These are phyloP conservation scores for Epinotia demarniana DNA, from an alignment of 2,888 invertebrate genomes.

Conservation along the genomic window DNA sequence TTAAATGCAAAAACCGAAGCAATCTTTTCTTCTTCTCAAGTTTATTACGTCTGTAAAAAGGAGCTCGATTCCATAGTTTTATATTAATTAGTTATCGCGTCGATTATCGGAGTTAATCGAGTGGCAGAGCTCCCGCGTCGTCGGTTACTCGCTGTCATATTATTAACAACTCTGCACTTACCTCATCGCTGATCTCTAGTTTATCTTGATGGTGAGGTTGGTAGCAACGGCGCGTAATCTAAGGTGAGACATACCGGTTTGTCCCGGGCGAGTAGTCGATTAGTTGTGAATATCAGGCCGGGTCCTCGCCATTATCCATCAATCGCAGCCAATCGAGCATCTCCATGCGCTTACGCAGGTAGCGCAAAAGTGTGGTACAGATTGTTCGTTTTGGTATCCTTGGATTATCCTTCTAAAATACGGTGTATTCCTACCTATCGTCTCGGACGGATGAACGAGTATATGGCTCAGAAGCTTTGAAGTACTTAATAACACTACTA, in stretches of 20 bases:
- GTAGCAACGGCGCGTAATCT: neutral
- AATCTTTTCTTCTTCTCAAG: too few relatives aligned
- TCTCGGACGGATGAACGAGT: neutral
- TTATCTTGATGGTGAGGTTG: neutral
- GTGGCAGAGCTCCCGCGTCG: slow-evolving; percentile 12
- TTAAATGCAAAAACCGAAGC: slow-evolving; percentile 2
- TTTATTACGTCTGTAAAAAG: slow-evolving; percentile 7
- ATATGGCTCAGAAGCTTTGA: too few relatives aligned
- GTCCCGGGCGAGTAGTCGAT: neutral
- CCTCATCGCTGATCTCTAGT: neutral
- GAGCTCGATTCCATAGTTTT: neutral
- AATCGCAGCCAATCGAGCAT: slow-evolving; percentile 15
- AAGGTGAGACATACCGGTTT: neutral
- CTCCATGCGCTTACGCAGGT: slow-evolving; percentile 24
- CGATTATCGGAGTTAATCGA: slow-evolving; percentile 26
- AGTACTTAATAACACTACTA: too few relatives aligned
- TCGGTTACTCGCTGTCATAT: neutral
- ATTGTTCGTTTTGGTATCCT: slow-evolving; percentile 4
- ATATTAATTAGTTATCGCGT: neutral
- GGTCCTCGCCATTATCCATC: slow-evolving; percentile 7
- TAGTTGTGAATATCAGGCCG: neutral
- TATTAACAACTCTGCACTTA: neutral
- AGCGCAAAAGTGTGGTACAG: slow-evolving; percentile 19
- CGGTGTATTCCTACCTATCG: neutral
- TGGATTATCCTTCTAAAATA: neutral